phyloP scores from a whole-genome alignment of 2,888 invertebrate genomes.

The Disparrhopalites patrizii region DNA sequence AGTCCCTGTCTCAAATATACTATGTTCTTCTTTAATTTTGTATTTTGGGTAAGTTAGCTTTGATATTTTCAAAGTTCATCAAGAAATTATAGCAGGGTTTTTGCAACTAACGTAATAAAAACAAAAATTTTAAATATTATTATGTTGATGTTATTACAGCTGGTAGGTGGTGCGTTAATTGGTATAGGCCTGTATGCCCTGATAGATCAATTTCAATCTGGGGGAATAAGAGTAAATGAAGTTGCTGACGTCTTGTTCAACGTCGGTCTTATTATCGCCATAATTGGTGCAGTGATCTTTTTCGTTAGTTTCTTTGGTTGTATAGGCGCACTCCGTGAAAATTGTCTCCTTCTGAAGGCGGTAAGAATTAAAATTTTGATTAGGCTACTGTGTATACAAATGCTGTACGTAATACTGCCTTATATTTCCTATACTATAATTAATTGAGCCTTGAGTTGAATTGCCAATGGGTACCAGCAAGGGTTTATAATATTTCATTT shows the following conservation, averaged over 20 bases:
- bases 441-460: too few relatives aligned
- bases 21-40: constrained; percentile 81
- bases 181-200: constrained; percentile 87
- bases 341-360: constrained; percentile 85
- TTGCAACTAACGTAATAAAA: too few relatives aligned
- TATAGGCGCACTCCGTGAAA: constrained; percentile 83
- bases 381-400: too few relatives aligned
- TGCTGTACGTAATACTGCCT: too few relatives aligned
- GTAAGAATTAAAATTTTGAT: too few relatives aligned
- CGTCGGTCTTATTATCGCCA: constrained; percentile 83
- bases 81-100: constrained; percentile 21
- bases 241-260: constrained; percentile 82
- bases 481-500: too few relatives aligned
- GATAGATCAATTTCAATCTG: constrained; percentile 86
- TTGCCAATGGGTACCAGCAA: too few relatives aligned
- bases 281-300: constrained; percentile 81
- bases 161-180: constrained; percentile 79
- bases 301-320: constrained; percentile 91
- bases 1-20: constrained; percentile 85
- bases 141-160: too few relatives aligned
- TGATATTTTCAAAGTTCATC: background rate
- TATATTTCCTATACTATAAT: too few relatives aligned
- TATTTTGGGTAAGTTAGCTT: constrained; percentile 74
- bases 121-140: too few relatives aligned
- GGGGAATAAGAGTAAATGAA: constrained; percentile 74